phyloP scores from a whole-genome alignment of 2,797 vertebrate genomes.

The Sphaeramia orbicularis region DNA sequence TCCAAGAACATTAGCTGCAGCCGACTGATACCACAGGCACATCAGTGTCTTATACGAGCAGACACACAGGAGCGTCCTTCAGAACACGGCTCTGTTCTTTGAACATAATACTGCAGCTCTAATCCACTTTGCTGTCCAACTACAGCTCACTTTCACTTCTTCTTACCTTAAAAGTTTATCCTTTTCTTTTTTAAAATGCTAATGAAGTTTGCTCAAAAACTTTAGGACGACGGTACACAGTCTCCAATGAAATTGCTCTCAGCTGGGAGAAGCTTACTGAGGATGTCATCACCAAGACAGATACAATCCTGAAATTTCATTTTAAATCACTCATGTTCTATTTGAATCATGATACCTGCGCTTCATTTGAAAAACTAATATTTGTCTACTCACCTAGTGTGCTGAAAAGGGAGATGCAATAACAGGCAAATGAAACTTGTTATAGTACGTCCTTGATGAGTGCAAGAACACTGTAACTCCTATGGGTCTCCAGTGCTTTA shows the following conservation, averaged over 20 bases:
- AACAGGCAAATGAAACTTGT: conserved; percentile 32
- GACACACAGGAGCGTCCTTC: conserved; percentile 30
- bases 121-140: conserved; percentile 40
- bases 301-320: conserved; percentile 50
- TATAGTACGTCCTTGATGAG: conserved; percentile 46
- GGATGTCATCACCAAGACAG: conserved; percentile 45
- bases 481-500: neutral
- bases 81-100: conserved; percentile 33
- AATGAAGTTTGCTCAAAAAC: conserved; percentile 54
- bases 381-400: conserved; percentile 54
- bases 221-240: conserved; percentile 37
- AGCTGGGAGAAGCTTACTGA: conserved; percentile 50
- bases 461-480: neutral
- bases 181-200: conserved; percentile 27
- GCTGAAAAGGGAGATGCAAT: conserved; percentile 23
- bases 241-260: conserved; percentile 51
- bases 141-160: conserved; percentile 12
- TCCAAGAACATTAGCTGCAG: conserved; percentile 52
- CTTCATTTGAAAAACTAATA: conserved; percentile 62
- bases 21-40: conserved; percentile 42
- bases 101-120: neutral
- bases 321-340: conserved; percentile 41
- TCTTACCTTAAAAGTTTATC: conserved; percentile 30
- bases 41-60: conserved; percentile 15
- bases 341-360: conserved; percentile 35